Evolutionary conservation across 1,140 invertebrate species (phyloP).

Genomic region (Riptortus pedestris): DNA sequence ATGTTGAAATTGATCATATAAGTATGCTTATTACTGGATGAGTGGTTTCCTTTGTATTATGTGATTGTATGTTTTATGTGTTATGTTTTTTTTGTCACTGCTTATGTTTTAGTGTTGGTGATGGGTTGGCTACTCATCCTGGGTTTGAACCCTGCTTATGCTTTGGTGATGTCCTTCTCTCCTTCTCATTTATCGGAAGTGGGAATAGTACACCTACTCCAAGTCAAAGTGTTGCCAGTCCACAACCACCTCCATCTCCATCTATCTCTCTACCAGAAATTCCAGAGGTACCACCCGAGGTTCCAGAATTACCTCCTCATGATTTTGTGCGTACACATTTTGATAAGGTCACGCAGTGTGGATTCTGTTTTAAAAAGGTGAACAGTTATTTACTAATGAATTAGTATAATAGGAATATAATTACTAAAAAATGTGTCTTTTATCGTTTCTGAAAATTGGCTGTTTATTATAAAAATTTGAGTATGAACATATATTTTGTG

Average conservation of each 20-base stretch:
- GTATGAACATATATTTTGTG: too few relatives aligned
- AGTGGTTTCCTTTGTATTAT: too few relatives aligned
- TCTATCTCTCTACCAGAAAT: constrained; percentile 25
- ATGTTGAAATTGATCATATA: too few relatives aligned
- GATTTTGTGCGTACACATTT: constrained; percentile 80
- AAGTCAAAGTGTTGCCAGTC: constrained; percentile 29
- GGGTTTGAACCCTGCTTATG: constrained; percentile 83
- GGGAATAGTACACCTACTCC: constrained; percentile 29
- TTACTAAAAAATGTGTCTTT: not conserved
- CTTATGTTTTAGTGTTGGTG: constrained; percentile 49
- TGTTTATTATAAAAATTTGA: too few relatives aligned
- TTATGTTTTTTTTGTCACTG: too few relatives aligned
- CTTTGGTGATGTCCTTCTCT: constrained; percentile 77
- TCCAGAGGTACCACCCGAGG: constrained; percentile 22
- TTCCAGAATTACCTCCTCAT: constrained; percentile 38
- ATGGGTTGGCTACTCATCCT: constrained; percentile 57
- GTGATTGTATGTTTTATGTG: too few relatives aligned
- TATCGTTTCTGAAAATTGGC: too few relatives aligned
- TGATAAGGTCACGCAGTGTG: constrained; percentile 72
- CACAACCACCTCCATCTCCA: constrained; percentile 30
- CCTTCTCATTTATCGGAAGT: constrained; percentile 58
- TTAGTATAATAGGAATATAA: not conserved
- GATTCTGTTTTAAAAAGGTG: constrained; percentile 87
- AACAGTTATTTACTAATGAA: too few relatives aligned
- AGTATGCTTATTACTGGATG: too few relatives aligned